A percentile compares a stretch with the other conserved stretches of the same genome.
These are phyloP conservation scores for Apodemia hepburni DNA, from an alignment of 2,888 invertebrate species.

Conservation along the genomic window DNA sequence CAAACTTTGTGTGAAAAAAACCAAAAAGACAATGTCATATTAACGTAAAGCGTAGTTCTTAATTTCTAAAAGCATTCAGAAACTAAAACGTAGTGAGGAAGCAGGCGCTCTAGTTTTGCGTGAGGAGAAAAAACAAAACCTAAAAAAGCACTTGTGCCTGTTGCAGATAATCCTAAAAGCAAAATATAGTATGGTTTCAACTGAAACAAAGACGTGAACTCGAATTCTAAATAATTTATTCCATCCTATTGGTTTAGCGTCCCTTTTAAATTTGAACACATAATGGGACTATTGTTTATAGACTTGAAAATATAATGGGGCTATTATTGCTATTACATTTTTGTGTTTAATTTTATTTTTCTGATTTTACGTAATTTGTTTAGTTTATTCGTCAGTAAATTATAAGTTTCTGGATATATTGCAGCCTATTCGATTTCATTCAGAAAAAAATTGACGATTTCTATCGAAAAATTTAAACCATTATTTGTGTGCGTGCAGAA, in stretches of 20 bases:
- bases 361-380: no score
- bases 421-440: no score
- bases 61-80: slow-evolving; percentile 1
- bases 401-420: no score
- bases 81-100: slow-evolving; percentile 3
- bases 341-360: no score
- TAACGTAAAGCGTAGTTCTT: not conserved
- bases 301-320: no score
- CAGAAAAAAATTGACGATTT: no score
- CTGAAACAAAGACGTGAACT: slow-evolving; percentile 18
- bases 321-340: no score
- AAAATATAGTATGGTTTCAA: slow-evolving; percentile 23
- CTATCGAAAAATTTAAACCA: no score
- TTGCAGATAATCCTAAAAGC: slow-evolving; percentile 28
- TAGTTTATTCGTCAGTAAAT: no score
- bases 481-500: no score
- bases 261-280: not conserved
- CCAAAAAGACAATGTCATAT: not conserved
- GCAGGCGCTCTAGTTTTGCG: not conserved
- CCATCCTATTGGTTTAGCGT: slow-evolving; percentile 20
- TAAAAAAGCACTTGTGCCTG: slow-evolving; percentile 3
- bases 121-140: slow-evolving; percentile 1
- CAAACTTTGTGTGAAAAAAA: no score
- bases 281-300: not conserved
- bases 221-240: slow-evolving; percentile 28